Base-by-base conservation (phyloP, 1,140 invertebrate genomes). In the Leptestheria dahalacensis region DNA sequence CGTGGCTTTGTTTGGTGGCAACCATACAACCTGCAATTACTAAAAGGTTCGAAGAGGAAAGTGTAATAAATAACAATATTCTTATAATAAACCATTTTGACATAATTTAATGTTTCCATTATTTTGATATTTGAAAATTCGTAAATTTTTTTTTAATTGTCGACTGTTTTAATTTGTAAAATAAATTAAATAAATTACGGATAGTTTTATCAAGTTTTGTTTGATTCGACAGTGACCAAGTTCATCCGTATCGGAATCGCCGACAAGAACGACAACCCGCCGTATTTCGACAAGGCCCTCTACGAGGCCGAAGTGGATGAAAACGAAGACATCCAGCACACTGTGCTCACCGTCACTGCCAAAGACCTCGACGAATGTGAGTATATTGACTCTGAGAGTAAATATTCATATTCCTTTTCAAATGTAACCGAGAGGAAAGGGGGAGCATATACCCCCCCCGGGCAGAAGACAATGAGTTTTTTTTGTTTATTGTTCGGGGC, bases 361-460 rank as follows among this genome's bases (percentile, higher is more conserved):
- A 93, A 95, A 78, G 92, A 97, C 82, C 86, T 90, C 78, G 93
- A 97, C 78, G 91, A 96, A 81, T 95, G 92, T 93, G 78, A 91
- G 88, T 88, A 74, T 47, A 48, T 49, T 26, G 58, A 41, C 33
- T 52, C 33, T 23, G 15, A 23, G 9, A 33, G 57, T 59, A 46
- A 20, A 57, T 59, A 26, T 51, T 49, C 41, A 15, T 26, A 20
- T 62, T 53, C 29, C 25, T 2, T 41, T 47, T 18, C 26, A 12
- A 24, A 57, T 47, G n/a, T 20, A 47, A 23, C n/a, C n/a, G 15
- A 26, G 50, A 12, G 29, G 50, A 52, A 52, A 52, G 11, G 1
- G 15, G 50, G 3, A 15, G 12, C 29, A 26, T 52, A 15, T 52
- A 11, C 6, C 18, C 18, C 48, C 50, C 29, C 50, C 20, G 15